Evolutionary conservation across 92 coral and sea anemone species (phyloP).

Genomic region (Paramuricea clavata): DNA sequence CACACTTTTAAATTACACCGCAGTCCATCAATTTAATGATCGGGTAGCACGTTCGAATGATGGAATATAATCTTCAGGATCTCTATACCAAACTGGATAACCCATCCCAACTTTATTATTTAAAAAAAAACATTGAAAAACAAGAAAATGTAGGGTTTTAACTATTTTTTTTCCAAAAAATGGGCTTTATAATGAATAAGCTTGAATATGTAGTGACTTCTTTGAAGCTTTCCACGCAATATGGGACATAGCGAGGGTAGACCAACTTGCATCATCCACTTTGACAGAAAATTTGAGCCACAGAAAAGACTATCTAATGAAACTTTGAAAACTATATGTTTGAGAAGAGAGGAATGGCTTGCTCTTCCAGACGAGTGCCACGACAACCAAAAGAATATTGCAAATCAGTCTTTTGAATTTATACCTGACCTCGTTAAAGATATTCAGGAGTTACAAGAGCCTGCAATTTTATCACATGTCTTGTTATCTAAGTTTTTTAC

Average conservation of each 20-base stretch:
- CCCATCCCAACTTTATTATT: background rate
- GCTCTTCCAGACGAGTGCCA: constrained; percentile 7
- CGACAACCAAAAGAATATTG: constrained; percentile 9
- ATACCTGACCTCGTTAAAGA: constrained; percentile 18
- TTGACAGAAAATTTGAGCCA: constrained; percentile 2
- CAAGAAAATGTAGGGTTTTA: background rate
- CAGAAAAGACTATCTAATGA: constrained; percentile 20
- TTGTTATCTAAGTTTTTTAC: background rate
- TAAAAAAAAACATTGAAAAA: background rate
- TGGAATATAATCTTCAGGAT: constrained; percentile 5
- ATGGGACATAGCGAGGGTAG: constrained; percentile 3
- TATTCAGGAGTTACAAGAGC: constrained; percentile 3
- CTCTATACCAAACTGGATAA: background rate
- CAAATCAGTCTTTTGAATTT: constrained; percentile 26
- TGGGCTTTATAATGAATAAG: no score
- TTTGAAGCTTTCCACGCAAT: background rate
- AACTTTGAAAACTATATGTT: constrained; percentile 32
- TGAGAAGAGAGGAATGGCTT: constrained; percentile 23
- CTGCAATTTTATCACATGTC: background rate
- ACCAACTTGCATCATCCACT: background rate
- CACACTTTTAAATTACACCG: no score
- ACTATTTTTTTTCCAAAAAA: background rate
- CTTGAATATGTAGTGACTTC: no score
- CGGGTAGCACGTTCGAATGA: constrained; percentile 14
- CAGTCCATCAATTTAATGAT: constrained; percentile 15